These are phyloP conservation scores for Anadara kagoshimensis DNA, from an alignment of 1,140 invertebrate species.

Conservation along the genomic window DNA sequence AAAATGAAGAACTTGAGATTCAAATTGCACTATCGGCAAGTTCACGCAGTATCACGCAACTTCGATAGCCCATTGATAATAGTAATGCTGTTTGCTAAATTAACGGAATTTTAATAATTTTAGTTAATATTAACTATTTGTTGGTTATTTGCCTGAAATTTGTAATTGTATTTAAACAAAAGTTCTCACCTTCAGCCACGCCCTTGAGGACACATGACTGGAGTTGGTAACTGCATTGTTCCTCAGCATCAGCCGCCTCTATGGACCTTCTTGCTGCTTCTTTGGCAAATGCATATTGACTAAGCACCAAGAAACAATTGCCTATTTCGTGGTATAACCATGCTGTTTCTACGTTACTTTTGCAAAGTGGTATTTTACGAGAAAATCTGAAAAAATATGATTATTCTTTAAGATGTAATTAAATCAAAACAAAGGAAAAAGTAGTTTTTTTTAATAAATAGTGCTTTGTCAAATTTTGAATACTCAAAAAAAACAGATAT, in stretches of 20 bases:
- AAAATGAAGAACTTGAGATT: not conserved
- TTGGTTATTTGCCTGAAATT: not conserved
- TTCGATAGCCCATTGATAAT: too few species aligned
- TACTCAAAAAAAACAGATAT: too few species aligned
- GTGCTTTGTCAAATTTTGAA: too few species aligned
- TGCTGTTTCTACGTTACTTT: conserved; percentile 63
- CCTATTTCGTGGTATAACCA: conserved; percentile 74
- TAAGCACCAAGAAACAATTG: conserved; percentile 70
- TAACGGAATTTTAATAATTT: too few species aligned
- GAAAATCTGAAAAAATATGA: conserved; percentile 56
- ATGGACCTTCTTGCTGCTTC: conserved; percentile 69
- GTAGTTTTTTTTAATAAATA: too few species aligned
- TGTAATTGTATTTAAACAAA: too few species aligned
- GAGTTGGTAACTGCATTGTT: conserved; percentile 68
- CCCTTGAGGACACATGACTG: conserved; percentile 71
- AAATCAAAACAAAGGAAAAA: too few species aligned
- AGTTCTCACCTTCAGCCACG: conserved; percentile 62
- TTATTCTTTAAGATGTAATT: too few species aligned
- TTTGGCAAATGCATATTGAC: conserved; percentile 62
- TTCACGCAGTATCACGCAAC: too few species aligned
- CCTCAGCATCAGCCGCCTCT: conserved; percentile 60
- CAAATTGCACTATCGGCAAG: not conserved
- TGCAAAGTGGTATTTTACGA: conserved; percentile 63
- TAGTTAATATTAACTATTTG: not conserved
- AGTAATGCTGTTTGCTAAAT: too few species aligned